Percentiles rank a stretch among this genome's conserved stretches.
phyloP scores from a whole-genome alignment of 2,113 vertebrate genomes.

The Periophthalmodon schlosseri region DNA sequence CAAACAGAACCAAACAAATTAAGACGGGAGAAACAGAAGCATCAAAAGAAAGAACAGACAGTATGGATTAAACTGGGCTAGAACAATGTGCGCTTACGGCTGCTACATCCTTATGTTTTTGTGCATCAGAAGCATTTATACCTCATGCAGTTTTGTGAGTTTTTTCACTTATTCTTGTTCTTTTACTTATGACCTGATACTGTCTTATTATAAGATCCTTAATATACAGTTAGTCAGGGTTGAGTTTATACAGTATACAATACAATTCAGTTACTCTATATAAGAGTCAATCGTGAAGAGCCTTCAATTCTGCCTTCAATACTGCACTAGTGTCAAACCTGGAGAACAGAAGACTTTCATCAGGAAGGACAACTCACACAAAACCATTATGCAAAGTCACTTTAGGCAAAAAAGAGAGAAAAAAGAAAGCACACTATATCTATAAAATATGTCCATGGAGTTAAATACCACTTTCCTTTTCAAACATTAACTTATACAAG shows the following conservation, averaged over 20 bases:
- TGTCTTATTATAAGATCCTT: too few species aligned
- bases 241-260: too few species aligned
- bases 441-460: not conserved
- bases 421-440: not conserved
- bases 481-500: not conserved
- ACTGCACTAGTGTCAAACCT: not conserved
- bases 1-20: constrained; percentile 51
- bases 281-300: too few species aligned
- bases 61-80: constrained; percentile 20
- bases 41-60: constrained; percentile 46
- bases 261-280: too few species aligned
- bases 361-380: not conserved
- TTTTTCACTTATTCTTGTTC: not conserved
- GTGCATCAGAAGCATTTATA: not conserved
- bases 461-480: not conserved
- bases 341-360: not conserved
- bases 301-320: too few species aligned
- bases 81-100: not conserved
- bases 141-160: not conserved
- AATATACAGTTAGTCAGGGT: too few species aligned
- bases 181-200: not conserved
- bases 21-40: constrained; percentile 45
- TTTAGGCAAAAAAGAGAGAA: not conserved
- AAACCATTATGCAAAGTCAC: not conserved
- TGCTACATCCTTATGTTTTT: not conserved